These are phyloP conservation scores for Nesidiocoris tenuis DNA, from an alignment of 2,888 invertebrate genomes.

Conservation along the genomic window DNA sequence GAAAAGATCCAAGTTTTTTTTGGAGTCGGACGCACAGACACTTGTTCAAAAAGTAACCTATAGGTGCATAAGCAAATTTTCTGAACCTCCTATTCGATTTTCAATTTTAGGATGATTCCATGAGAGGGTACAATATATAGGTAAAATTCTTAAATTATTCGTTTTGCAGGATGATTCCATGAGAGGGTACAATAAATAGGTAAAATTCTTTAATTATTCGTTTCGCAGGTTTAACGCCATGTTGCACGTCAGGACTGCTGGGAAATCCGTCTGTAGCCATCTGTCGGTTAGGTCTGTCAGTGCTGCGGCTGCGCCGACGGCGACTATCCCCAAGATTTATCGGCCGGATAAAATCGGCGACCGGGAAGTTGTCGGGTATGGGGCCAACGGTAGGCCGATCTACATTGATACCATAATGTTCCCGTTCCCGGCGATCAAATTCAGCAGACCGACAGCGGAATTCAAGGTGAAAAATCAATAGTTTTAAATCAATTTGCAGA, in stretches of 20 bases:
- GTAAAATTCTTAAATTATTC: too few species aligned
- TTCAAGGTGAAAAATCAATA: conserved; percentile 44
- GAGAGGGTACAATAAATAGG: too few species aligned
- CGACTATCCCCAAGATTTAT: too few species aligned
- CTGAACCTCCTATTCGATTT: too few species aligned
- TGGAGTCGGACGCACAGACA: too few species aligned
- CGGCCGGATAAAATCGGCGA: conserved; percentile 34
- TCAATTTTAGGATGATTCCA: too few species aligned
- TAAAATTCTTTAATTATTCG: neutral
- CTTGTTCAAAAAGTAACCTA: too few species aligned
- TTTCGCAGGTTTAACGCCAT: neutral
- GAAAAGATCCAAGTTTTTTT: too few species aligned
- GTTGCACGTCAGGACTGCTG: neutral
- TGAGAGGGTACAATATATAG: too few species aligned
- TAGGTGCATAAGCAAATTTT: too few species aligned
- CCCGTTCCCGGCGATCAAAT: conserved; percentile 87
- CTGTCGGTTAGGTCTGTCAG: neutral
- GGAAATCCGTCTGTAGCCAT: neutral
- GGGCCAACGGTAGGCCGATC: conserved; percentile 72
- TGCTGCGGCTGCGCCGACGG: neutral
- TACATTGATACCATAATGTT: conserved; percentile 76
- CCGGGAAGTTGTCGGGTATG: conserved; percentile 86
- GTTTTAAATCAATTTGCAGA: neutral
- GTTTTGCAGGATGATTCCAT: too few species aligned
- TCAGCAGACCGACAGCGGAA: conserved; percentile 52